Evolutionary conservation across 2,888 invertebrate species (phyloP), one percentile per base, ranked within the genome.

Genomic region (Ctenicera cuprea): DNA sequence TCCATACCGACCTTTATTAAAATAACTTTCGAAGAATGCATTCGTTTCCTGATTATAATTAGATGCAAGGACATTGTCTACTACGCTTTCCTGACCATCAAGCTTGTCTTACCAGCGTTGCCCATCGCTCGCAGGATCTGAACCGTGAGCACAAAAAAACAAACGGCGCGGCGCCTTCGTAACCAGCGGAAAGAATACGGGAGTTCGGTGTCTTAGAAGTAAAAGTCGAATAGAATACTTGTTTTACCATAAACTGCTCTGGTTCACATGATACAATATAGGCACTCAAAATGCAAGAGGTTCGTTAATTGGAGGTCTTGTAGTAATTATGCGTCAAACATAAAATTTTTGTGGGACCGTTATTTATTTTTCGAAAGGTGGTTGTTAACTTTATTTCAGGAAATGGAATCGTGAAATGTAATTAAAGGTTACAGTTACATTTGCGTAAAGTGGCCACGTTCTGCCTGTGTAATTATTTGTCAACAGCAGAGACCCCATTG

Each of bases 181-280:
- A 62, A 62, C 61, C 20, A 38, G 62, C 61, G 61, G 50, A 69
- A 70, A 63, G 64, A 70, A 64, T 63, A 52, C 18, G 48, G 37
- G 48, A 30, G 7, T 69, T 38, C 52, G 20, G 45, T 62, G 16
- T 18, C 33, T n/a, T 37, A 37, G 52, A 50, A 52, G 70, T 63
- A 70, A 70, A 70, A 70, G 70, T 70, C 41, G 70, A 30, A 69
- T 22, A 69, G 62, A 61, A 68, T 50, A 50, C 43, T 50, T 52
- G 61, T 38, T 43, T 64, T 52, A 54, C 52, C 70, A 70, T 70
- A 70, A 70, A 70, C 38, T 70, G 71, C 65, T 71, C 71, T 54
- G 71, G 65, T 71, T 71, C 71, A 71, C 71, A 71, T 71, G 65
- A 38, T 45, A 71, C 63, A 71, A 71, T 68, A 71, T 71, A 63